Base-by-base conservation (phyloP, 2,113 vertebrate genomes). In the Xenopus borealis region DNA sequence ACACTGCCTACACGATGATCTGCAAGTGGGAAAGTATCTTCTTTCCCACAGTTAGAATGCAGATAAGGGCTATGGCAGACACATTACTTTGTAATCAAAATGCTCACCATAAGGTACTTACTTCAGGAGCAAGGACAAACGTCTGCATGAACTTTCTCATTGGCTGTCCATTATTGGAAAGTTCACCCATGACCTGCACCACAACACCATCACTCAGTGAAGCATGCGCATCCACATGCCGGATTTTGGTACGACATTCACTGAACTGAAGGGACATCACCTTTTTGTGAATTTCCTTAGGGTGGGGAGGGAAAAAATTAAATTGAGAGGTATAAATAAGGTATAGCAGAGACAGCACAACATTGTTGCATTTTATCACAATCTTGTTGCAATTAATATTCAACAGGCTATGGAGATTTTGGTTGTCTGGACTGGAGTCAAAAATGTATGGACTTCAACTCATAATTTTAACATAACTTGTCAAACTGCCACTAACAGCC, bases 141-240 rank as follows among this genome's bases (percentile, higher is more conserved):
- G 96, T 99, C 78, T 98, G 97, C 97, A 98, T 99, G 82, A 98
- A 98, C 81, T 97, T 98, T 84, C 97, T 92, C 94, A 98, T 98
- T 0, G 97, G 96, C 9, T 95, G 95, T 17, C 96, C 97, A 0
- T 92, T 96, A 82, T 98, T 99, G 0, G 97, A 98, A 66, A 99
- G 88, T 85, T 98, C 95, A 3, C 97, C 96, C 79, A 99, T 97
- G 5, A 99, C 97, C 62, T 99, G 97, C 71, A 99, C 97, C 9
- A 98, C 96, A 10, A 99, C 97, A 0, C 96, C 96, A 50, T 99
- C 96, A 5, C 93, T 96, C 78, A 99, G 86, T 0, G 97, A 98
- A 55, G 96, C 97, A 0, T 98, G 97, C 18, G 97, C 97, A 40
- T 99, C 97, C 73, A 99, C 97, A 0, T 98, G 97, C 13, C 96